Conservation (phyloP, 1,140 invertebrate species). For the Penaeus chinensis region DNA sequence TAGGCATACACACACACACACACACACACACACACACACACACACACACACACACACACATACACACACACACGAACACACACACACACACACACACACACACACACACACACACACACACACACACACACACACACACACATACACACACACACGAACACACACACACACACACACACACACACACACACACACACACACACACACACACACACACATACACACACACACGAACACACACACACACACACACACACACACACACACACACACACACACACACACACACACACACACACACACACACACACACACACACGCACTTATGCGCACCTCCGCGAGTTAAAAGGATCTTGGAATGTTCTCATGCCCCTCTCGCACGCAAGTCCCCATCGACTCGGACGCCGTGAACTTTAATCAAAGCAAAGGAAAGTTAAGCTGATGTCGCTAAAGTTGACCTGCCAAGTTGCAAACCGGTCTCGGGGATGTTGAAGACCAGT, state of each 20-base stretch:
- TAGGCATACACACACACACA: slow-evolving; percentile 8
- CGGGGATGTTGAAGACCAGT: too few relatives aligned
- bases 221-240: not conserved
- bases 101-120: not conserved
- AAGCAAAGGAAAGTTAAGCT: too few relatives aligned
- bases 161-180: not conserved
- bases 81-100: not conserved
- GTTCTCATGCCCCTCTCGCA: too few relatives aligned
- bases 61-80: not conserved
- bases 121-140: not conserved
- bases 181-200: not conserved
- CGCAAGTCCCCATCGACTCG: too few relatives aligned
- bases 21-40: slow-evolving; percentile 28
- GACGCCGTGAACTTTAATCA: too few relatives aligned
- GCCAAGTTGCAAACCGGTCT: too few relatives aligned
- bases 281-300: too few relatives aligned
- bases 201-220: not conserved
- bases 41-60: not conserved
- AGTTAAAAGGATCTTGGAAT: too few relatives aligned
- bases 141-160: not conserved
- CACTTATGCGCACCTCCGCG: not conserved
- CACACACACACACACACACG: not conserved
- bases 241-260: not conserved
- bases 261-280: not conserved
- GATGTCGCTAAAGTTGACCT: too few relatives aligned